Evolutionary conservation across 1,140 invertebrate genomes (phyloP), one percentile per base, ranked within the genome.

Genomic region (Macrotrachela quadricornifera): DNA sequence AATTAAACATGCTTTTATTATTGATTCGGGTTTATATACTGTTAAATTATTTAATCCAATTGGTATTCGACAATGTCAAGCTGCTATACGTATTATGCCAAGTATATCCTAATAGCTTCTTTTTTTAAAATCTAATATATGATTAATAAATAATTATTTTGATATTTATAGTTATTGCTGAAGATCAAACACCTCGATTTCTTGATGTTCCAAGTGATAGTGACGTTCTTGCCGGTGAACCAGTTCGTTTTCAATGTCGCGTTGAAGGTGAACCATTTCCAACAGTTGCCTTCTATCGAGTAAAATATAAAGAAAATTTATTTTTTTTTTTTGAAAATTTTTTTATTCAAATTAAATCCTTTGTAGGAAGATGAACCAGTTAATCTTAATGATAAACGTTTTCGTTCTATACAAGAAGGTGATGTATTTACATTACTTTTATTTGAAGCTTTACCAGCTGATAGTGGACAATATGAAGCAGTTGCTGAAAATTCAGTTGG

Each of bases 191-290:
- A 14, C 41, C 41, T 42, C 15, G 41, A 1, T 42, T 42, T 42
- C 15, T 30, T 30, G 21, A 15, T 13, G 4, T 42, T 13, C 12
- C 12, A 42, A 2, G 4, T 4, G 41, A 14, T 42, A 42, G 41
- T 42, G 41, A 42, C 3, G 10, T 42, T 14, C 48, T 39, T 12
- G 45, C 30, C 17, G 53, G 53, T n/a, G 53, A 54, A 43, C 53
- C 78, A 1, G 77, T 81, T 1, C 67, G 78, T 10, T 83, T 86
- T 66, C 79, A 83, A 59, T 83, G 81, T 59, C 77, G 81, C 1
- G 77, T 83, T 1, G 75, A 76, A 10, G 82, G 82, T 1, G 73
- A 82, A 58, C 82, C 82, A 0, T 67, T 75, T 0, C 82, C 82
- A 0, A 81, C 21, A 13, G 40, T 53, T 11, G 42, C 36, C 14